Percentiles rank a stretch among this genome's conserved stretches.
Evolutionary conservation across 2,888 invertebrate genomes (phyloP).

Genomic region (Acrocyrtus sp.): DNA sequence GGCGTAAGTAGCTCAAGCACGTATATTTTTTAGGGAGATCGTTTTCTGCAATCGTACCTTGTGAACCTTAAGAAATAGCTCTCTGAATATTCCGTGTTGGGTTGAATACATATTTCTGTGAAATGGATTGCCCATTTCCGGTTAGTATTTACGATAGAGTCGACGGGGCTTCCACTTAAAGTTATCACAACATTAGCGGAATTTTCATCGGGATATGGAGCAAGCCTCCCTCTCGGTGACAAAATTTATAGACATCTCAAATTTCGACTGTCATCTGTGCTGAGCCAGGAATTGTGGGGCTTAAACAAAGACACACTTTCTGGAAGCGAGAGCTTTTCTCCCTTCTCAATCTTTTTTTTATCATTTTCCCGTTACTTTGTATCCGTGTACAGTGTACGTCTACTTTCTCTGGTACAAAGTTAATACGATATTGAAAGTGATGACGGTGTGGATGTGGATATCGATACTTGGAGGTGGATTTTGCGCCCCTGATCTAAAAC

Average conservation of each 20-base stretch:
- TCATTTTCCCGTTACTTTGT: not conserved
- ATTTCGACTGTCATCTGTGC: no score
- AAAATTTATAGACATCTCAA: no score
- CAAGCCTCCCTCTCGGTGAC: no score
- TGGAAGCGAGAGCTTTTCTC: not conserved
- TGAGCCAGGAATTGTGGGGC: no score
- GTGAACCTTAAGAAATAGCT: no score
- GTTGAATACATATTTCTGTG: no score
- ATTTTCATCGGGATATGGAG: no score
- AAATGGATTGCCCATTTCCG: slow-evolving; percentile 53
- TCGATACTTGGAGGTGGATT: not conserved
- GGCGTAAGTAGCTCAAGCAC: no score
- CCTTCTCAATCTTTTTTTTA: not conserved
- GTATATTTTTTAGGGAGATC: no score
- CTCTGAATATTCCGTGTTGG: no score
- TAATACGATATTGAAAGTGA: not conserved
- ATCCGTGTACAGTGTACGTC: not conserved
- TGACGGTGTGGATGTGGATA: not conserved
- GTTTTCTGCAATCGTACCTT: no score
- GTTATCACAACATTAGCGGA: no score
- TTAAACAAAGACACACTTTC: not conserved
- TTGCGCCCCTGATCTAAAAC: not conserved
- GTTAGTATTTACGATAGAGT: slow-evolving; percentile 43
- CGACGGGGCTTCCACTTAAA: slow-evolving; percentile 31
- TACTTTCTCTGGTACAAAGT: not conserved